Evolutionary conservation across 2,888 invertebrate genomes (phyloP), one percentile per base, ranked within the genome.

Genomic region (Thyatira batis): DNA sequence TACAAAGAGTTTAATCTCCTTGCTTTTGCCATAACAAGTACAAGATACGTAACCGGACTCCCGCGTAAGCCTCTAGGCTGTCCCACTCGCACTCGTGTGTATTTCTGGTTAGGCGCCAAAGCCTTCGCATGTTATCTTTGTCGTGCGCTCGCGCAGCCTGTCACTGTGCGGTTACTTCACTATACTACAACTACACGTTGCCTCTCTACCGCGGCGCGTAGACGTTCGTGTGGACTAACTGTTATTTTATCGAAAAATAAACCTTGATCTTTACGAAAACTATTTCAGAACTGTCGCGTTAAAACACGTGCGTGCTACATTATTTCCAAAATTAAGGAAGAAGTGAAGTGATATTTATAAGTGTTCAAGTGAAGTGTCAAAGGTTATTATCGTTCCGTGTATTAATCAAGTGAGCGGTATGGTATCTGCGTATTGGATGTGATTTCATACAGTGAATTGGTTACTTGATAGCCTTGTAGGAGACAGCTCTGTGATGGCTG

Each of bases 31-130:
- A 80, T 80, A 82, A 80, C 82, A 69, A 75, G 73, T 70, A 67
- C 63, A 72, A 81, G 80, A 85, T 77, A 84, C 80, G 81, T 87
- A 88, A 85, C 90, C 88, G 87, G 87, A 87, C 87, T 87, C 89
- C 87, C 84, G 85, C 84, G 78, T 73, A 82, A 84, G 87, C 87
- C 82, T 84, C 82, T 80, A 56, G 45, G 55, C 60, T 49, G 60
- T 89, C 89, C 70, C 85, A 59, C 78, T 91, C 80, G 67, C 84
- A 75, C 89, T 52, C 56, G 43, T 50, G 44, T 27, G 44, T 28
- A 27, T 28, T n/a, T 51, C 59, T 55, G 63, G 61, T 57, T 67
- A 66, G 78, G 85, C 88, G 84, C 84, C 80, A 79, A 77, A 89
- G 89, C 90, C 91, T 90, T 73, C 73, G 65, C 69, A 55, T 60